Percentiles rank a stretch among this genome's conserved stretches.
phyloP scores from a whole-genome alignment of 2,113 vertebrate species.

The Peromyscus polionotus region DNA sequence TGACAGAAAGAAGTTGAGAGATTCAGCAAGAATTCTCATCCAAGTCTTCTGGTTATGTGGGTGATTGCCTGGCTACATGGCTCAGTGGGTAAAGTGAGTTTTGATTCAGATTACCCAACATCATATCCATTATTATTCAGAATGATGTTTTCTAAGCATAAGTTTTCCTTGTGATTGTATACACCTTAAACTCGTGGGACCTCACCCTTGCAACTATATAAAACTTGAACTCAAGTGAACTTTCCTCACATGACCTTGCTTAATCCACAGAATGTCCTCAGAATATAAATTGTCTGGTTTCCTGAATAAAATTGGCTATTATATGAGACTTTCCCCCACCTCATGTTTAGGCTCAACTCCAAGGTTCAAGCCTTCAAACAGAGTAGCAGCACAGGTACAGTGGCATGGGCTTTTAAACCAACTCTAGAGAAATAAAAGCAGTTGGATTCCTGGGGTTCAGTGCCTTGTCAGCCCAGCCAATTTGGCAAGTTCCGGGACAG shows the following conservation, averaged over 20 bases:
- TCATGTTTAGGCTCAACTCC: not conserved
- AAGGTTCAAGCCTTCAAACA: not conserved
- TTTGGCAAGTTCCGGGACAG: not conserved
- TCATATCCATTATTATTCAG: not conserved
- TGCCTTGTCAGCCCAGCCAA: not conserved
- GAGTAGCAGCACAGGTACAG: not conserved
- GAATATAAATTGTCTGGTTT: not conserved
- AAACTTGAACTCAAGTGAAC: not conserved
- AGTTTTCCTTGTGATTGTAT: not conserved
- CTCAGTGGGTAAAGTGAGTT: not conserved
- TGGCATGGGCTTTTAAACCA: not conserved
- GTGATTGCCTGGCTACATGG: not conserved
- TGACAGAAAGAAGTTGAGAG: not conserved
- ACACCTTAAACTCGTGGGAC: not conserved
- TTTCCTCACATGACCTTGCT: not conserved
- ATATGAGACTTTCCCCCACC: not conserved
- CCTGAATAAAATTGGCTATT: not conserved
- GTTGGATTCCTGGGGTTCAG: not conserved
- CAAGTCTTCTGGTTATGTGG: not conserved
- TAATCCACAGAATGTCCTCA: not conserved
- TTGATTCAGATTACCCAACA: not conserved
- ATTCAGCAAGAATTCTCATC: not conserved
- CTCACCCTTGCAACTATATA: not conserved
- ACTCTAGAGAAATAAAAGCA: not conserved
- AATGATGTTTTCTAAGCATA: not conserved